These are phyloP conservation scores for Pimpla rufipes DNA, from an alignment of 2,888 invertebrate genomes.

Conservation along the genomic window DNA sequence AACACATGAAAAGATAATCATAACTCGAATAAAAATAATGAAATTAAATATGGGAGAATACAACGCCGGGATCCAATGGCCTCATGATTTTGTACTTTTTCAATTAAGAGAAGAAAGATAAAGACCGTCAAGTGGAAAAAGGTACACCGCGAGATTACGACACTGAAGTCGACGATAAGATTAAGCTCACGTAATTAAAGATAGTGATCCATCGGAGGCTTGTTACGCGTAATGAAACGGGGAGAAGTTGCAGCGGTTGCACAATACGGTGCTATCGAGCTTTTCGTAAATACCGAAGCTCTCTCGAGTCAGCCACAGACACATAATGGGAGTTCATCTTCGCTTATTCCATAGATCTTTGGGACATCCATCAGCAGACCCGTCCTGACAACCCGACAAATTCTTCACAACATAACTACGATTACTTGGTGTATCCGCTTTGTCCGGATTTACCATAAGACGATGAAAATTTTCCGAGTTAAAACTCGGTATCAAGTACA, in stretches of 20 bases:
- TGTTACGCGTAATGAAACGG: slow-evolving; percentile 2
- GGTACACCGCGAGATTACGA: not conserved
- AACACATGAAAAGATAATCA: not conserved
- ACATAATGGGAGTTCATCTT: not conserved
- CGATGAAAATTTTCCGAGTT: not conserved
- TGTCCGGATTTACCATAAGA: not conserved
- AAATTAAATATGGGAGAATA: not conserved
- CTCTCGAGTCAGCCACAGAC: not conserved
- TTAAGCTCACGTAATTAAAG: slow-evolving; percentile 16
- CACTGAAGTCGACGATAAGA: slow-evolving; percentile 3
- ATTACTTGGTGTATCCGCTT: not conserved
- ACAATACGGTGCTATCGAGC: not conserved
- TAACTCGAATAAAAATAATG: slow-evolving; percentile 1
- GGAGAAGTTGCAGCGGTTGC: not conserved
- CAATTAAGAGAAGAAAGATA: slow-evolving; percentile 13
- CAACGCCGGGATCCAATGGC: slow-evolving; percentile 16
- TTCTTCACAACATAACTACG: not conserved
- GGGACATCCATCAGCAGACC: not conserved
- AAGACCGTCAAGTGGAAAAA: not conserved
- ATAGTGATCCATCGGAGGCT: slow-evolving; percentile 8
- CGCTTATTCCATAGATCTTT: not conserved
- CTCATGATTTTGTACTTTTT: slow-evolving; percentile 21
- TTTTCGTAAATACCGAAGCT: slow-evolving; percentile 5
- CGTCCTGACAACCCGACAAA: too few species aligned
- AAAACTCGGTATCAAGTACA: not conserved